Evolutionary conservation across 2,797 vertebrate species (phyloP).

Genomic region (Sebastolobus altivelis): DNA sequence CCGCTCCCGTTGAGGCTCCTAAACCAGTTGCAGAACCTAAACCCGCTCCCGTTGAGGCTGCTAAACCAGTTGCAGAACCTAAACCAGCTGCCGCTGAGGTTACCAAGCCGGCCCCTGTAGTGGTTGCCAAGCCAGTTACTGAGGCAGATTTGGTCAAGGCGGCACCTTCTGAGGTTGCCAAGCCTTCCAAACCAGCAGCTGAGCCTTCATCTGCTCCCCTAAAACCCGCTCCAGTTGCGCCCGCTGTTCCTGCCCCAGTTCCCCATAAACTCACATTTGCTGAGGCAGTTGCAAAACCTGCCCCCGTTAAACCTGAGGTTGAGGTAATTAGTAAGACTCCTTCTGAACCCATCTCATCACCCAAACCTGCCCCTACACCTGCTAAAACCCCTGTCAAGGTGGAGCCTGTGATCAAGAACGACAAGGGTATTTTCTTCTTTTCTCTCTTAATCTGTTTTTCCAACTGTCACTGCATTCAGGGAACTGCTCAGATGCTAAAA

Average conservation of each 20-base stretch:
- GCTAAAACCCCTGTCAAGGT: constrained; percentile 83
- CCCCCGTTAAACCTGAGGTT: constrained; percentile 72
- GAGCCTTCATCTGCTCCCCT: constrained; percentile 32
- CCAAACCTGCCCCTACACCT: constrained; percentile 73
- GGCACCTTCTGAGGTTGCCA: constrained; percentile 15
- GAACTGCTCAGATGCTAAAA: constrained; percentile 10
- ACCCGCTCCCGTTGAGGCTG: not conserved
- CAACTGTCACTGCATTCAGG: constrained; percentile 30
- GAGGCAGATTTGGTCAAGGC: constrained; percentile 19
- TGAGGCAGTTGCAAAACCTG: constrained; percentile 77
- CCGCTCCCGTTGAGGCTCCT: not conserved
- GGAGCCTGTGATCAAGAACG: constrained; percentile 92
- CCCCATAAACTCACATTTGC: constrained; percentile 81
- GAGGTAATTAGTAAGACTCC: constrained; percentile 59
- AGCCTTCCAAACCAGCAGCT: constrained; percentile 31
- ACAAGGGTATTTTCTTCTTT: constrained; percentile 92
- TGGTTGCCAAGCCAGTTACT: not conserved
- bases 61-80: not conserved
- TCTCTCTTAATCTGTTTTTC: constrained; percentile 60
- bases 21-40: constrained; percentile 4
- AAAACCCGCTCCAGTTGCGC: constrained; percentile 55
- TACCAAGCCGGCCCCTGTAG: constrained; percentile 1
- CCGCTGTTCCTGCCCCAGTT: constrained; percentile 45
- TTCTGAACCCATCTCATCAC: constrained; percentile 62
- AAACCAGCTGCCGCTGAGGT: not conserved